A percentile compares a stretch with the other conserved stretches of the same genome.
phyloP scores from a whole-genome alignment of 2,113 vertebrate genomes.

The Heterotilapia buettikoferi region DNA sequence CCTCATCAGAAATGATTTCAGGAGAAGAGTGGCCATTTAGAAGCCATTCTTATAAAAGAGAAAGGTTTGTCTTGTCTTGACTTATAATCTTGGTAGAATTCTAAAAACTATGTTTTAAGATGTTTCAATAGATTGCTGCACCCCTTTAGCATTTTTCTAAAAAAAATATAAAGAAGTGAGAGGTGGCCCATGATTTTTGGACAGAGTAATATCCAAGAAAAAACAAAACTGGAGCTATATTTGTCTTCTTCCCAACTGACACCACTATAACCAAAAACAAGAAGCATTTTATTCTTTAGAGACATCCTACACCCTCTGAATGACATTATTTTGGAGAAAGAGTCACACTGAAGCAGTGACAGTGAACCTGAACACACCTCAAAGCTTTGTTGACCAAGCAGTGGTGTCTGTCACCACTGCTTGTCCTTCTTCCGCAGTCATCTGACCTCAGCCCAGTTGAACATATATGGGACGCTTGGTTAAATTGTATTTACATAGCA shows the following conservation, averaged over 20 bases:
- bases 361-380: not conserved
- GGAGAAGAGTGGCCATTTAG: not conserved
- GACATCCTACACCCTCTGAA: not conserved
- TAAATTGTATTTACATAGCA: not conserved
- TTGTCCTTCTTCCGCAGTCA: not conserved
- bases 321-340: not conserved
- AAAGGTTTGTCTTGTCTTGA: not conserved
- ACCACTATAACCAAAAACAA: not conserved
- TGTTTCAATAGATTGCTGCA: not conserved
- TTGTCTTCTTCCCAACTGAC: not conserved
- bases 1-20: not conserved
- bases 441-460: not conserved
- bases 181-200: not conserved
- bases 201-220: not conserved
- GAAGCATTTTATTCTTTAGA: not conserved
- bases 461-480: not conserved
- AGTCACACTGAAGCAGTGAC: not conserved
- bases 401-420: not conserved
- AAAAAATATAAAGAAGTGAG: not conserved
- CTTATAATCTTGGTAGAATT: fast-evolving
- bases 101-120: not conserved
- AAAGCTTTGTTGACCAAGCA: not conserved
- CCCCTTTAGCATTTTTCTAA: not conserved
- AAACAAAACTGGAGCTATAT: not conserved
- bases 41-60: not conserved